Evolutionary conservation across 2,113 vertebrate genomes (phyloP), one percentile per base, ranked within the genome.

Genomic region (Baryphthengus martii): DNA sequence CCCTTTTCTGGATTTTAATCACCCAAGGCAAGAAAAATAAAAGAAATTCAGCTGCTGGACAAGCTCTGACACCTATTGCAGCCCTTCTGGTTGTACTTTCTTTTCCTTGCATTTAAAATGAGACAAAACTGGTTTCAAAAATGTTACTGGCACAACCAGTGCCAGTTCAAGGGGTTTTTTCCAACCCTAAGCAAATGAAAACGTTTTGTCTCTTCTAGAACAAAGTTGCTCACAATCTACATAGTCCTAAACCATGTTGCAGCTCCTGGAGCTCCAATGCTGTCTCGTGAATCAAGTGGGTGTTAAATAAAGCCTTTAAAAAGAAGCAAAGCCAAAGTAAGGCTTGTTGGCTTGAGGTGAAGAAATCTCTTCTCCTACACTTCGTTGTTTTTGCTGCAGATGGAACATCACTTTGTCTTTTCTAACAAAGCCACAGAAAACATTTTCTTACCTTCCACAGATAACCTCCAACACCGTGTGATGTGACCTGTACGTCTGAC

Each of bases 401-500:
- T 20, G 13, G 21, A 82, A 37, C 7, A 40, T n/a, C 14, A 59
- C 42, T 39, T 80, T n/a, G 7, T 23, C 37, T 74, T 58, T 94
- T 77, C 12, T 77, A 84, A 47, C 25, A 67, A 84, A 84, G 29
- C 3, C 65, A 80, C 4, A 35, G 50, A 76, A 88, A 63, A 40
- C 4, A 49, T 39, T 92, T 66, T 63, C 53, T 55, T 55, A 55
- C 53, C 52, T 39, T 18, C 17, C 1, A 1, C 1, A n/a, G 44
- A 44, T 31, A 93, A 77, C 42, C n/a, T 53, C n/a, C 65, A 78
- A 78, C 16, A 62, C 17, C 18, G 12, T 9, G 7, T 31, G 28
- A 55, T 1, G 0, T 24, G 15, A 66, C 17, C 50, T 0, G 0
- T 20, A 9, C 15, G 44, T 56, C 37, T 15, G 21, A 37, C 10